phyloP scores from a whole-genome alignment of 2,888 invertebrate genomes.

The Physocephala rufipes region DNA sequence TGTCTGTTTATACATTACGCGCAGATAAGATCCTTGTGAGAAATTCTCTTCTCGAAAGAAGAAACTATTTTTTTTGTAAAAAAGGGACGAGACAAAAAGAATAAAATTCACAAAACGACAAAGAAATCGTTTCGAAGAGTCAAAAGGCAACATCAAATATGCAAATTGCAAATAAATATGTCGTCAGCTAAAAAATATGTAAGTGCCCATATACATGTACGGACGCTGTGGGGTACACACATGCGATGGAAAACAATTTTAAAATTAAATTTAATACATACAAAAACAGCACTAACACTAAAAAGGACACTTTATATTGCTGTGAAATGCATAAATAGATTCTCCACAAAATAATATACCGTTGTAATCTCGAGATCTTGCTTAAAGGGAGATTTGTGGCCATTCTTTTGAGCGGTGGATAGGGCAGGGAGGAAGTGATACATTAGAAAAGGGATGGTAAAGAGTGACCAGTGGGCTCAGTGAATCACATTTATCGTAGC shows the following conservation, averaged over 20 bases:
- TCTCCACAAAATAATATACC: constrained; percentile 52
- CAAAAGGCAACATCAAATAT: constrained; percentile 56
- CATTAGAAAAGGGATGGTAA: no score
- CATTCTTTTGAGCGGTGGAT: no score
- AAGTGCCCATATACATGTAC: constrained; percentile 33
- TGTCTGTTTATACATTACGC: constrained; percentile 10
- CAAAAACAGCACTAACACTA: constrained; percentile 33
- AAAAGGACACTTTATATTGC: constrained; percentile 25
- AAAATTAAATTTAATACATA: constrained; percentile 56
- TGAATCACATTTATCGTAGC: constrained; percentile 55
- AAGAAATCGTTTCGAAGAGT: no score
- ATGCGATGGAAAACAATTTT: constrained; percentile 48
- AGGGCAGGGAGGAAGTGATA: constrained; percentile 39
- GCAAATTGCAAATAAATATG: constrained; percentile 58
- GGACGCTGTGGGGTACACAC: constrained; percentile 33
- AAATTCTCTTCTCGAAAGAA: constrained; percentile 50
- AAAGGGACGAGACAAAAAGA: background rate
- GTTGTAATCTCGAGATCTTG: constrained; percentile 21
- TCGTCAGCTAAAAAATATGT: constrained; percentile 45
- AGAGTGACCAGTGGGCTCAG: constrained; percentile 42
- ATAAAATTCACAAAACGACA: constrained; percentile 38
- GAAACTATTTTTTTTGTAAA: no score
- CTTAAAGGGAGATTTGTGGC: constrained; percentile 24
- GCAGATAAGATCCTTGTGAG: constrained; percentile 55
- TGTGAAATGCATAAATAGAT: constrained; percentile 36